Evolutionary conservation across 2,797 vertebrate genomes (phyloP), one percentile per base, ranked within the genome.

Genomic region (Furcifer pardalis): DNA sequence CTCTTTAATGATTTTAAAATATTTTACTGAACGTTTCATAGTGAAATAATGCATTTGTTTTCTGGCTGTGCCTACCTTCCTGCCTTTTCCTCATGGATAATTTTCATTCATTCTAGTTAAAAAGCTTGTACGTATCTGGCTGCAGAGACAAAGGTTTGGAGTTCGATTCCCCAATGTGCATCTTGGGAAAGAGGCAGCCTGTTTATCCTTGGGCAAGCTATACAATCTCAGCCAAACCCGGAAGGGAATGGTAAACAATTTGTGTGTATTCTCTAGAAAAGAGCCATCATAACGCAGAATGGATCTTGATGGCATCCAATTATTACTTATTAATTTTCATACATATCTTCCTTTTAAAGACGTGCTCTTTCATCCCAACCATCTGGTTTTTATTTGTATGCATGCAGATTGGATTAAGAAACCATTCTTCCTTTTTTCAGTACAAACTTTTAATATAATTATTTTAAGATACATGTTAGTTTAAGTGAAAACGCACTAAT

Each of bases 321-420:
- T n/a, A n/a, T n/a, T n/a, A n/a, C n/a, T n/a, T n/a, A 74, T 44
- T 32, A 80, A 83, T 86, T 37, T 56, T 56, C 52, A 56, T 66
- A 79, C 77, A 52, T 44, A 80, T 84, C 40, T 42, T 2, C 66
- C 66, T 90, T 87, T 84, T 12, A 74, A 84, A 76, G 25, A 80
- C 35, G n/a, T 88, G 21, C 12, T 5, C 42, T 12, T 40, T 84
- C 87, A 72, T 77, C 32, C 2, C 49, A 74, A 12, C 1, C 0
- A 66, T 88, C 35, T 0, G 84, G 85, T 56, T 85, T 21, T 52
- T 81, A 6, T 78, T 91, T 84, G n/a, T 76, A 37, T 79, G 85
- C 35, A 65, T 86, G 88, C 56, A 76, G 23, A 85, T 88, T 85
- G 79, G 76, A 69, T 91, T 86, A 79, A 5, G 90, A 73, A 87